These are phyloP conservation scores for Mesocentrotus franciscanus DNA, from an alignment of 53 echinoderm and acorn worm species.

Conservation along the genomic window DNA sequence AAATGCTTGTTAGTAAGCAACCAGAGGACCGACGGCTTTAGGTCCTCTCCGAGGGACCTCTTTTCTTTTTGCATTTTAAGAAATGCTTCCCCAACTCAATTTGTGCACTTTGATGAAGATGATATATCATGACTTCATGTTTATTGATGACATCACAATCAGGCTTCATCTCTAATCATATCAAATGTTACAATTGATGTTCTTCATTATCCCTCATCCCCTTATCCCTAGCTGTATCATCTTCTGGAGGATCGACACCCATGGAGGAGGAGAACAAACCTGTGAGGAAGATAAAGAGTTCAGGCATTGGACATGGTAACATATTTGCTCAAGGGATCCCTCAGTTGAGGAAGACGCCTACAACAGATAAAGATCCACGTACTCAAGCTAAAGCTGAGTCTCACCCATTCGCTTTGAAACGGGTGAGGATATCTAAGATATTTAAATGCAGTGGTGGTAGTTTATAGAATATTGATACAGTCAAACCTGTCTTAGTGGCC, in stretches of 20 bases:
- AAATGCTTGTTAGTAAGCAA: too few relatives aligned
- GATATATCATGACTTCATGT: too few relatives aligned
- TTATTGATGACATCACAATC: too few relatives aligned
- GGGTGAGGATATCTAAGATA: constrained; percentile 43
- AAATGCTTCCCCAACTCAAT: too few relatives aligned
- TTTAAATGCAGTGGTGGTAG: too few relatives aligned
- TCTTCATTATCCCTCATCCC: neutral
- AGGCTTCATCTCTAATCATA: too few relatives aligned
- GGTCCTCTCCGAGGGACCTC: too few relatives aligned
- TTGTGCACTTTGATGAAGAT: too few relatives aligned
- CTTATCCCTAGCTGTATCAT: neutral
- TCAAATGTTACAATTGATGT: neutral
- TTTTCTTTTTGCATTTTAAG: too few relatives aligned
- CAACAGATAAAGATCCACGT: constrained; percentile 6
- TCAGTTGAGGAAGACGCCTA: constrained; percentile 68
- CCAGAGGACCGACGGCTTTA: too few relatives aligned
- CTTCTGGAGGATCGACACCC: constrained; percentile 34
- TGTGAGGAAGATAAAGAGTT: constrained; percentile 11
- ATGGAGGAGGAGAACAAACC: constrained; percentile 33
- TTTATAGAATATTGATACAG: too few relatives aligned
- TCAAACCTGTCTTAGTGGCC: too few relatives aligned
- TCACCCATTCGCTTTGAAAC: constrained; percentile 43
- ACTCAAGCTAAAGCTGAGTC: constrained; percentile 14
- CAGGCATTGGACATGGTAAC: constrained; percentile 75
- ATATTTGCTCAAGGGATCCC: constrained; percentile 74